These are phyloP conservation scores for Carpatolechia fugitivella DNA, from an alignment of 2,888 invertebrate genomes.

Conservation along the genomic window DNA sequence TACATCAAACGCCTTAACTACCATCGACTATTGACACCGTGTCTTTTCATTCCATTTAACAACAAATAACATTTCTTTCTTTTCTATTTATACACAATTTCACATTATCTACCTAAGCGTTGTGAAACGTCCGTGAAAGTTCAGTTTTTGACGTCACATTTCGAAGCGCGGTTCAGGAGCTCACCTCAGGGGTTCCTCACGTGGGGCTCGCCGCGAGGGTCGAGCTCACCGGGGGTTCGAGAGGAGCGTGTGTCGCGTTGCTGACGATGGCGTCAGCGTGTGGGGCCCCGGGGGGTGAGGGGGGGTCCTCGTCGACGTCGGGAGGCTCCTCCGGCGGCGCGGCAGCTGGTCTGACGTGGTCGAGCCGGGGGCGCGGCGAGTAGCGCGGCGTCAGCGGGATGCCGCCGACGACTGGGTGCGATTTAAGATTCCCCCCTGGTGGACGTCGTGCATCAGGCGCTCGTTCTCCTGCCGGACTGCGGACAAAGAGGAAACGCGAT, in stretches of 20 bases:
- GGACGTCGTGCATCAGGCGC: slow-evolving; percentile 88
- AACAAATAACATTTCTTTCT: slow-evolving; percentile 70
- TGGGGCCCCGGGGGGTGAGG: slow-evolving; percentile 35
- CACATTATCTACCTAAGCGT: slow-evolving; percentile 68
- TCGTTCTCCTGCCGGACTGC: slow-evolving; percentile 94
- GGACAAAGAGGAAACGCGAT: slow-evolving; percentile 63
- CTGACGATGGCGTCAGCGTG: slow-evolving; percentile 29
- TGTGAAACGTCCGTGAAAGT: slow-evolving; percentile 40
- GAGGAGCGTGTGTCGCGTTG: too few species aligned
- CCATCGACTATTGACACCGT: slow-evolving; percentile 50
- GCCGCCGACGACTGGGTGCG: slow-evolving; percentile 77
- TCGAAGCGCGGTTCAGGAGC: slow-evolving; percentile 24
- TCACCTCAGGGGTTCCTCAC: slow-evolving; percentile 26
- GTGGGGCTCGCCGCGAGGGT: neutral
- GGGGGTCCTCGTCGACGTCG: slow-evolving; percentile 66
- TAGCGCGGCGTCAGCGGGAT: slow-evolving; percentile 78
- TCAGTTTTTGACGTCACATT: slow-evolving; percentile 28
- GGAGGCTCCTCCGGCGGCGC: slow-evolving; percentile 68
- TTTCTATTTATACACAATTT: slow-evolving; percentile 64
- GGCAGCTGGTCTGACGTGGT: slow-evolving; percentile 68
- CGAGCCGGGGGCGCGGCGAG: slow-evolving; percentile 70
- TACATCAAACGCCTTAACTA: slow-evolving; percentile 32
- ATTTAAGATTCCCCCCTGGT: slow-evolving; percentile 80
- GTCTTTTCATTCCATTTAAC: slow-evolving; percentile 58
- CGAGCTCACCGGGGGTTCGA: neutral